A percentile compares a stretch with the other conserved stretches of the same genome.
phyloP scores from a whole-genome alignment of 2,113 vertebrate genomes.

The Brachypteracias leptosomus region DNA sequence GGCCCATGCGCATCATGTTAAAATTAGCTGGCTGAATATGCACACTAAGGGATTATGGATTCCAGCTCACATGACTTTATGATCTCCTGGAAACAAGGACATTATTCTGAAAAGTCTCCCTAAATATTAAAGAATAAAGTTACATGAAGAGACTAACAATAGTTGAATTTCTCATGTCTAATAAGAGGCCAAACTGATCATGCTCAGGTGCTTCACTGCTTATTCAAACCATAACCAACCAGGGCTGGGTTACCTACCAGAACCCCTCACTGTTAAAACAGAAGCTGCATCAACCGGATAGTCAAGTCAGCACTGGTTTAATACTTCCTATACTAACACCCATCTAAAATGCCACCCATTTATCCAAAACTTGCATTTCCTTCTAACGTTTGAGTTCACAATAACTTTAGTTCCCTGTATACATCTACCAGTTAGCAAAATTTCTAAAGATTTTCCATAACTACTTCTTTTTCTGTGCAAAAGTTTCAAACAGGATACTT shows the following conservation, averaged over 20 bases:
- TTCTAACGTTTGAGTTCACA: background rate
- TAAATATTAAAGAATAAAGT: background rate
- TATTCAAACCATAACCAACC: background rate
- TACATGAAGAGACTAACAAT: background rate
- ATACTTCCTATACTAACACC: background rate
- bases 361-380: background rate
- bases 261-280: background rate
- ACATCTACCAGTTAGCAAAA: background rate
- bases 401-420: background rate
- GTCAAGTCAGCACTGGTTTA: background rate
- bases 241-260: background rate
- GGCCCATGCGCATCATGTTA: background rate
- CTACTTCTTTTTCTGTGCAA: background rate
- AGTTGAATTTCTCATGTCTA: background rate
- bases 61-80: background rate
- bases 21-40: background rate
- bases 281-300: background rate
- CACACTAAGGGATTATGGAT: background rate
- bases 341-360: background rate
- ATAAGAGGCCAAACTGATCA: background rate
- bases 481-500: background rate
- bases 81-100: background rate
- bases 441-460: background rate
- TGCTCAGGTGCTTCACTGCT: background rate
- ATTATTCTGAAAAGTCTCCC: background rate